Evolutionary conservation across 2,113 vertebrate species (phyloP).

Genomic region (Drymodes brunneopygia): DNA sequence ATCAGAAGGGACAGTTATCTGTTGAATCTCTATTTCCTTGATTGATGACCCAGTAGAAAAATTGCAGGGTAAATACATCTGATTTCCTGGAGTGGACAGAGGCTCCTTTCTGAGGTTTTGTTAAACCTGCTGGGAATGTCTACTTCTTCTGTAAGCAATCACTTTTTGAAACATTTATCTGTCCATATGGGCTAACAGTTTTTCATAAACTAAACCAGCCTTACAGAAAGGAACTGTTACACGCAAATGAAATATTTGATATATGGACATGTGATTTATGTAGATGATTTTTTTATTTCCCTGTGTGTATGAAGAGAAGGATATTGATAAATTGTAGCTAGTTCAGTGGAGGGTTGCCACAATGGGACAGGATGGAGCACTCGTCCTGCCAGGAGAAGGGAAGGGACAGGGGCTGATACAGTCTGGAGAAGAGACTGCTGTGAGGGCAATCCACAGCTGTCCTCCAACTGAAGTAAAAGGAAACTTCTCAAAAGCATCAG

Average conservation of each 20-base stretch:
- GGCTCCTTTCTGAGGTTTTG: not conserved
- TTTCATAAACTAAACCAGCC: not conserved
- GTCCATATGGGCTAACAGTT: not conserved
- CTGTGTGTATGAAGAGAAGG: not conserved
- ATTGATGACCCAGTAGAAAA: not conserved
- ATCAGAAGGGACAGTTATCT: not conserved
- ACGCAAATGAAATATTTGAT: not conserved
- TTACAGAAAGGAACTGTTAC: not conserved
- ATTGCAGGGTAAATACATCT: not conserved
- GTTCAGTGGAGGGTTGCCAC: not conserved
- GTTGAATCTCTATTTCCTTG: not conserved
- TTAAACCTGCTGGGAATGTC: not conserved
- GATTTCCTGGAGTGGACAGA: not conserved
- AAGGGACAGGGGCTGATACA: not conserved
- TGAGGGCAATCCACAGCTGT: not conserved
- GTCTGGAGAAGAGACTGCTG: not conserved
- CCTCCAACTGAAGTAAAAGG: accelerated
- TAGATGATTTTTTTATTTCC: not conserved
- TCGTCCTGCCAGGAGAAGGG: not conserved
- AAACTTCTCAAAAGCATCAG: not conserved
- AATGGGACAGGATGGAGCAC: not conserved
- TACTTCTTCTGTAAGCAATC: not conserved
- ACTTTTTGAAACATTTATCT: not conserved
- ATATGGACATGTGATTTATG: not conserved
- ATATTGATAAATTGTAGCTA: not conserved